A percentile compares a stretch with the other conserved stretches of the same genome.
Conservation (phyloP, 2,113 vertebrate species). For the Mesocricetus auratus region DNA sequence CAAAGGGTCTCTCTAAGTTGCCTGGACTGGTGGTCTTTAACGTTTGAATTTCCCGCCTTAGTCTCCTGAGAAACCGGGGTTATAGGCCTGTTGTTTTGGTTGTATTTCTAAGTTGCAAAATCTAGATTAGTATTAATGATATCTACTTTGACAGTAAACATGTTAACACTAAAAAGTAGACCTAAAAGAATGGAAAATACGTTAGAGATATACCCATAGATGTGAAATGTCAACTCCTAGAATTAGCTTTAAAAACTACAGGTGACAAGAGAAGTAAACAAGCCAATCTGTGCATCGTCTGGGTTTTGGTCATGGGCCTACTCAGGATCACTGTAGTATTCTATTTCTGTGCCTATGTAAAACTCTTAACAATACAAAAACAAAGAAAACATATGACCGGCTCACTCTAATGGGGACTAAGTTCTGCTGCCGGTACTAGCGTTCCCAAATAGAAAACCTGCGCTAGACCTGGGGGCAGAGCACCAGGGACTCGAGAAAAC, state of each 20-base stretch:
- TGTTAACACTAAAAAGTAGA: not conserved
- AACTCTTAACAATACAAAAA: constrained; percentile 6
- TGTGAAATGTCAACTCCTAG: not conserved
- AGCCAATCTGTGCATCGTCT: not conserved
- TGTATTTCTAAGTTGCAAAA: constrained; percentile 45
- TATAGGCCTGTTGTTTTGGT: not conserved
- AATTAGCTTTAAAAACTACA: constrained; percentile 37
- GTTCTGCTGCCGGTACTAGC: not conserved
- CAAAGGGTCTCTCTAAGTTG: not conserved
- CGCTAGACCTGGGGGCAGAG: not conserved
- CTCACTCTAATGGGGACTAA: not conserved
- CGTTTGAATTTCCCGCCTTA: not conserved
- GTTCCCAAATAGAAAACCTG: not conserved
- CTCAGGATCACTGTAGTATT: not conserved
- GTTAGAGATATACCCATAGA: not conserved
- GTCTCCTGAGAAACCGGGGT: not conserved
- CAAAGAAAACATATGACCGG: not conserved
- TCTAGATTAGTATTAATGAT: not conserved
- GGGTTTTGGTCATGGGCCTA: not conserved
- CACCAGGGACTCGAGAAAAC: constrained; percentile 28
- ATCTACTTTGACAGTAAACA: constrained; percentile 27
- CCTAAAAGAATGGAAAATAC: constrained; percentile 10
- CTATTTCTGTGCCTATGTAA: constrained; percentile 27
- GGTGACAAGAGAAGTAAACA: not conserved
- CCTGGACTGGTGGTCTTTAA: not conserved